Evolutionary conservation across 2,888 invertebrate genomes (phyloP), one percentile per base, ranked within the genome.

Genomic region (Xestia sexstrigata): DNA sequence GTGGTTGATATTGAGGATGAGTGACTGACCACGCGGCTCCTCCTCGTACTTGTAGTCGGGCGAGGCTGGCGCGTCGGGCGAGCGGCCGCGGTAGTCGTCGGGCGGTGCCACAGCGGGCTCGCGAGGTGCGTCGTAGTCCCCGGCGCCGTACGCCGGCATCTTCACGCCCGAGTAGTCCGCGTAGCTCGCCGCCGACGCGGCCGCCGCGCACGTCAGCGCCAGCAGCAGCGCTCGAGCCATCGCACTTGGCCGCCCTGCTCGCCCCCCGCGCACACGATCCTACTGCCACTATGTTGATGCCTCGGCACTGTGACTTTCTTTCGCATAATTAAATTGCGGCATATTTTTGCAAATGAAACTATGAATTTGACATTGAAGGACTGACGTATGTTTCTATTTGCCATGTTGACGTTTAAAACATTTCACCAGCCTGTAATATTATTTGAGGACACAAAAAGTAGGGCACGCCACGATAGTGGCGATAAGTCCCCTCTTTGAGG

Each of bases 31-130:
- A 68, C 78, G 86, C 52, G 86, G 68, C 47, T 93, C 92, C 68
- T 95, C 95, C 58, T 94, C 93, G 82, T 93, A 94, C 84, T 94
- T 94, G 86, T 95, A 95, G 87, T 95, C 95, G 47, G 92, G 90
- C n/a, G 92, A 86, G 35, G 93, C 92, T 47, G 93, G 88, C 30
- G 91, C 91, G 71, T 94, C 95, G 7, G 91, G 93, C 66, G 94
- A 90, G 72, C 90, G 93, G 11, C 93, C 93, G 62, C 87, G 90
- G 81, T 95, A 95, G 73, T 95, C 95, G 13, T 93, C 93, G 9
- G 70, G 77, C n/a, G 79, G 84, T 76, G 76, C 86, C 35, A 65
- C 67, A 60, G 87, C 91, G 11, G 79, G 88, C 0, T 89, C 91
- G 26, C 79, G 88, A 2, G 82, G 87, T 20, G 81, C 85, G 23